Evolutionary conservation across 2,888 invertebrate genomes (phyloP).

Genomic region (Aleiodes leptofemur): DNA sequence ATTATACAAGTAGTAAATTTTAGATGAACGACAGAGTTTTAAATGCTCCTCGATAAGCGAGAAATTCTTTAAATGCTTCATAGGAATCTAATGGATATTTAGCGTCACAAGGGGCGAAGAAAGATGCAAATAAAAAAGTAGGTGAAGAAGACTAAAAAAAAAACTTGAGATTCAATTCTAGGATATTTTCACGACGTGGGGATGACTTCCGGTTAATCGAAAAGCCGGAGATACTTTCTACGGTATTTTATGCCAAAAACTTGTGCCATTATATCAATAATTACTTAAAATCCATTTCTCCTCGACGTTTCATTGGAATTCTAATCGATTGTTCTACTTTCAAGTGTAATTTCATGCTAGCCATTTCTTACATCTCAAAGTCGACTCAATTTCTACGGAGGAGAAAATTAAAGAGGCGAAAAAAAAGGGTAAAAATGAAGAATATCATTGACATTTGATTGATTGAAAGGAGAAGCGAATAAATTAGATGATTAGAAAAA

Average conservation of each 20-base stretch:
- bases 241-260: background rate
- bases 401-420: background rate
- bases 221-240: constrained; percentile 2
- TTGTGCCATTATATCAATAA: constrained; percentile 7
- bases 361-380: background rate
- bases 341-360: background rate
- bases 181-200: constrained; percentile 1
- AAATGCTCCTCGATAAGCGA: no score
- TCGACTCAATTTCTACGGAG: background rate
- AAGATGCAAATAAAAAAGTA: constrained; percentile 3
- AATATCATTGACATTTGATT: no score
- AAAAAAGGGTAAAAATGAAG: no score
- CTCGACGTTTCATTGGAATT: constrained; percentile 9
- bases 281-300: background rate
- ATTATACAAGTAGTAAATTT: constrained; percentile 25
- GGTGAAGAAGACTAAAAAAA: constrained; percentile 11
- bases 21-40: constrained; percentile 24
- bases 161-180: constrained; percentile 24
- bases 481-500: no score
- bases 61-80: no score
- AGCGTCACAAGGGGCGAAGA: background rate
- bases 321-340: constrained; percentile 25
- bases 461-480: no score
- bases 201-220: background rate
- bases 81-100: no score